phyloP scores from a whole-genome alignment of 2,888 invertebrate genomes.

The Patella ulyssiponensis region DNA sequence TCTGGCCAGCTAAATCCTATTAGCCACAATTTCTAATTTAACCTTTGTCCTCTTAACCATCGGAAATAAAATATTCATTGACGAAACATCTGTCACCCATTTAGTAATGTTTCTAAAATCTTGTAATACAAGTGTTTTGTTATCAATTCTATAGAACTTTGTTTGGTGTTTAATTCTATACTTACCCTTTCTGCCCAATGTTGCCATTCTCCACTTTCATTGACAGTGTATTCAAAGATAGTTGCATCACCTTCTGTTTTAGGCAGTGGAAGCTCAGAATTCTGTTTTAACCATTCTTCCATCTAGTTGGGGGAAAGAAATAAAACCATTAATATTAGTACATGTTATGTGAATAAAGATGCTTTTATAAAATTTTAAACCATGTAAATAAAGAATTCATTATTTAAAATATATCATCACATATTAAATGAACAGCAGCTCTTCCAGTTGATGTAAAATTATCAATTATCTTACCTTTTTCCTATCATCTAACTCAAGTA shows the following conservation, averaged over 20 bases:
- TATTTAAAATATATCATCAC: too few species aligned
- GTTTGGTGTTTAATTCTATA: background rate
- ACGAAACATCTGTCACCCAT: background rate
- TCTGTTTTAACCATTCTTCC: constrained; percentile 62
- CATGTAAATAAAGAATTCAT: too few species aligned
- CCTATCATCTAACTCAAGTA: constrained; percentile 88
- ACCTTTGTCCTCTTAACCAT: too few species aligned
- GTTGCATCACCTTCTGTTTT: constrained; percentile 67
- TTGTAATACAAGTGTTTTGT: too few species aligned
- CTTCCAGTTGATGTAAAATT: too few species aligned
- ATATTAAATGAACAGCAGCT: too few species aligned
- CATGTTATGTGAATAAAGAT: too few species aligned
- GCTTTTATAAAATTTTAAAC: too few species aligned
- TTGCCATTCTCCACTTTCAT: constrained; percentile 80
- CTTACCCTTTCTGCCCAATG: constrained; percentile 90
- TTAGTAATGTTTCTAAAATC: too few species aligned
- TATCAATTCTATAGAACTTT: too few species aligned
- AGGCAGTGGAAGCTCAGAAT: constrained; percentile 63
- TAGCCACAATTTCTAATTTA: too few species aligned
- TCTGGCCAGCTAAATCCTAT: too few species aligned
- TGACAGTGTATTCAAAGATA: constrained; percentile 70
- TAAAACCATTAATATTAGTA: background rate
- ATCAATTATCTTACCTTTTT: constrained; percentile 76
- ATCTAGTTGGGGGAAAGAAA: constrained; percentile 45
- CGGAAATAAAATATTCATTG: background rate